Evolutionary conservation across 2,888 invertebrate species (phyloP).

Genomic region (Tenthredo notha): DNA sequence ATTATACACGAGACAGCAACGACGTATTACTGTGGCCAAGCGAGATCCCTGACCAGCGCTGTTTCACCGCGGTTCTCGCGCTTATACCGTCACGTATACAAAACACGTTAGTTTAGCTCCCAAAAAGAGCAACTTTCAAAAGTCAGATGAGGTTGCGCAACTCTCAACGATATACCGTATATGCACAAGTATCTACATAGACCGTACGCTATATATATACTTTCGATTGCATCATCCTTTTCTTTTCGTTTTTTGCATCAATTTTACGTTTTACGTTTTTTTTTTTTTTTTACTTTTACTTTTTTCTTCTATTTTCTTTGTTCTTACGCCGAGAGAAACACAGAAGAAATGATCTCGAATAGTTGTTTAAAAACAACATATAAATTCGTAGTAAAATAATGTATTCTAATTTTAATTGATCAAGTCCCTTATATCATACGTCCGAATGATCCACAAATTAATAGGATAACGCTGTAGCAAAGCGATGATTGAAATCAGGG

Average conservation of each 20-base stretch:
- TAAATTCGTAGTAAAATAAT: background rate
- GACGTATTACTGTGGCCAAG: conserved; percentile 4
- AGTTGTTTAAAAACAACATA: background rate
- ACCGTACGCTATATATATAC: background rate
- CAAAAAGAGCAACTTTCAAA: conserved; percentile 53
- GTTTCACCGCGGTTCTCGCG: conserved; percentile 27
- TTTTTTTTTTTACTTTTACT: background rate
- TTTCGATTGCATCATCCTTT: conserved; percentile 12
- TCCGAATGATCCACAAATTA: background rate
- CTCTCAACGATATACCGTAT: conserved; percentile 28
- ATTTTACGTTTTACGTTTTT: background rate
- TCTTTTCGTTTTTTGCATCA: background rate
- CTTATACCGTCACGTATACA: conserved; percentile 21
- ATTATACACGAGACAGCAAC: background rate
- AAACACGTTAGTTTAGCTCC: conserved; percentile 43
- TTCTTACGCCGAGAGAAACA: background rate
- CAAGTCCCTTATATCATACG: background rate
- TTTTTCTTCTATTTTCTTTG: background rate
- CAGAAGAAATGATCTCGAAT: background rate
- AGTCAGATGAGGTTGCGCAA: conserved; percentile 36
- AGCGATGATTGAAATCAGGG: background rate
- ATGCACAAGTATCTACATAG: conserved; percentile 19
- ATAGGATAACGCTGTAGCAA: background rate
- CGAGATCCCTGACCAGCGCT: conserved; percentile 34
- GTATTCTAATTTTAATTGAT: background rate